Percentiles rank a stretch among this genome's conserved stretches.
These are phyloP conservation scores for Ivindomyrus marchei DNA, from an alignment of 2,113 vertebrate genomes.

Conservation along the genomic window DNA sequence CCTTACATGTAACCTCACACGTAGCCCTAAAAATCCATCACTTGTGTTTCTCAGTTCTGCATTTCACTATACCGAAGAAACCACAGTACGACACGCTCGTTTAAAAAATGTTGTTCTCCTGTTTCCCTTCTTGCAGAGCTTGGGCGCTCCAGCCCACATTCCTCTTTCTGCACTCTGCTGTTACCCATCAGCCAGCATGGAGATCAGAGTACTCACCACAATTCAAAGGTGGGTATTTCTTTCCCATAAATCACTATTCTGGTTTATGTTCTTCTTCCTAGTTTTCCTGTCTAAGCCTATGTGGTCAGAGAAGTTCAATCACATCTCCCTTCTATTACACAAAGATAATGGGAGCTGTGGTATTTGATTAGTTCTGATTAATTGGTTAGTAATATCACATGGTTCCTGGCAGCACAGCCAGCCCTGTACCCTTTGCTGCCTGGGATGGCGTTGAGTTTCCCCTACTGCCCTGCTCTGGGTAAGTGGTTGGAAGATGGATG, in stretches of 20 bases:
- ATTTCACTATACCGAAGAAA: conserved; percentile 81
- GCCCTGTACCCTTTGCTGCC: neutral
- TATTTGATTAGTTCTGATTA: neutral
- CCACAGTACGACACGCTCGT: conserved; percentile 80
- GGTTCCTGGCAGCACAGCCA: neutral
- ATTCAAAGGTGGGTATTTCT: conserved; percentile 75
- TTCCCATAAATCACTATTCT: conserved; percentile 69
- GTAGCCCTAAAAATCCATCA: neutral
- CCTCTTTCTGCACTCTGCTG: conserved; percentile 94
- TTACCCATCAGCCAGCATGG: conserved; percentile 97
- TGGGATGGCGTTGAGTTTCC: neutral
- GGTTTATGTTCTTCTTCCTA: conserved; percentile 56
- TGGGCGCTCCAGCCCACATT: conserved; percentile 99
- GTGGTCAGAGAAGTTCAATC: neutral
- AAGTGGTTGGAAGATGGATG: neutral
- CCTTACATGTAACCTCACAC: neutral
- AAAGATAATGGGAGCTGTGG: neutral
- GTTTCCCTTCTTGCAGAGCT: conserved; percentile 67
- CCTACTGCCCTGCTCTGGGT: neutral
- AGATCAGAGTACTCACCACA: conserved; percentile 77
- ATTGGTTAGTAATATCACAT: neutral
- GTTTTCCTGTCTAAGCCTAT: neutral
- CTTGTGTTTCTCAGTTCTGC: conserved; percentile 82
- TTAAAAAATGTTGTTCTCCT: conserved; percentile 89
- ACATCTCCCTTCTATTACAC: neutral